Conservation (phyloP, 92 coral and sea anemone species). For the Paragorgia papillata region DNA sequence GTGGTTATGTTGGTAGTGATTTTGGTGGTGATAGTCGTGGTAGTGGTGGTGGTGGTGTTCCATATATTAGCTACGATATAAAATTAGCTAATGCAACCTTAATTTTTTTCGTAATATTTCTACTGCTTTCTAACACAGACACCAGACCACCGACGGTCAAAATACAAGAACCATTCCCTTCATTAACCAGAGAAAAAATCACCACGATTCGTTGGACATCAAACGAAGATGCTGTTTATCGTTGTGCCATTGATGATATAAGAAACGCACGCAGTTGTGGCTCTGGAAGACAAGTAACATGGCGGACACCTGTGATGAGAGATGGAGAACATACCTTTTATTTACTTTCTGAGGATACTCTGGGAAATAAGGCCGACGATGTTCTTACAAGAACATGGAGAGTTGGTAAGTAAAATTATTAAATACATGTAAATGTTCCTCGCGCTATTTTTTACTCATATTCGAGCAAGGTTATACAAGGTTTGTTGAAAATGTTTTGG, state of each 20-base stretch:
- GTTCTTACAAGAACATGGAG: not conserved
- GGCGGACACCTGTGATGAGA: conserved; percentile 13
- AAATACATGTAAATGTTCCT: not conserved
- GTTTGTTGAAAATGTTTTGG: too few species aligned
- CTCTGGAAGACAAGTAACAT: not conserved
- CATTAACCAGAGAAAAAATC: conserved; percentile 2
- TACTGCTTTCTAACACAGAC: not conserved
- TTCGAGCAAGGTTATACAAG: too few species aligned
- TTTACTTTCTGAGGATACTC: conserved; percentile 1
- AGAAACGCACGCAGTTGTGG: not conserved
- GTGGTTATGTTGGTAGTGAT: too few species aligned
- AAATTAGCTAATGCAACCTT: too few species aligned
- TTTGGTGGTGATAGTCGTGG: too few species aligned
- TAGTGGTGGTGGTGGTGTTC: too few species aligned
- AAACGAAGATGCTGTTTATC: conserved; percentile 18
- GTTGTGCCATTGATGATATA: conserved; percentile 15
- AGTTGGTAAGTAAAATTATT: conserved; percentile 11
- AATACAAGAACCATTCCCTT: not conserved
- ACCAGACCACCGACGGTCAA: not conserved
- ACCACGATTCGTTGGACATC: conserved; percentile 13
- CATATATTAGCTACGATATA: too few species aligned
- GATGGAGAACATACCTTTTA: conserved; percentile 34
- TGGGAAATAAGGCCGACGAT: conserved; percentile 21
- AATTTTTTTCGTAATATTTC: too few species aligned
- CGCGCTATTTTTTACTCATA: too few species aligned